Conservation (phyloP, 2,113 vertebrate species). For the Tricholaema leucomelas region DNA sequence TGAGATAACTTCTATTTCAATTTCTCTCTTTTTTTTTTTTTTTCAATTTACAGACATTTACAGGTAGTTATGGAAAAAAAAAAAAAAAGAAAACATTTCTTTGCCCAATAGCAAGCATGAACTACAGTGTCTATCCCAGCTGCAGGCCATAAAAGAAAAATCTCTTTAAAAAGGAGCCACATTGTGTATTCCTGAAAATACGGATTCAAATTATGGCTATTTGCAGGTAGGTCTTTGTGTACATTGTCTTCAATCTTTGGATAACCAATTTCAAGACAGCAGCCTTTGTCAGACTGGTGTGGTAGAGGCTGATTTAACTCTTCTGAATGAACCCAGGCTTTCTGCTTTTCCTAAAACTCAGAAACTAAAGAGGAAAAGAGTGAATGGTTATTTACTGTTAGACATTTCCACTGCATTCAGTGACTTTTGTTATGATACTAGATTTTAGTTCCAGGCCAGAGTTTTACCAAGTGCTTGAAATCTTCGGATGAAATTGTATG, state of each 20-base stretch:
- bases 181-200: not conserved
- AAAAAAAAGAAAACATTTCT: conserved; percentile 32
- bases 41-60: not conserved
- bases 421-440: not conserved
- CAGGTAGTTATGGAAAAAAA: conserved; percentile 31
- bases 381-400: not conserved
- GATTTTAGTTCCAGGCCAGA: not conserved
- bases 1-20: not conserved
- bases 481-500: not conserved
- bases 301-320: not conserved
- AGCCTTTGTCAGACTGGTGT: not conserved
- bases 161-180: not conserved
- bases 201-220: not conserved
- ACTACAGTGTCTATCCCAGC: not conserved
- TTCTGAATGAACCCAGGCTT: not conserved
- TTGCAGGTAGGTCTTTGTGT: not conserved
- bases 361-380: not conserved
- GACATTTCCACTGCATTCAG: not conserved
- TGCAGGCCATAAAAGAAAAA: not conserved
- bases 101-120: not conserved
- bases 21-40: not conserved
- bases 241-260: not conserved
- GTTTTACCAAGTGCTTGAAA: not conserved
- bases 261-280: not conserved
- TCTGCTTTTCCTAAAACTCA: not conserved